Conservation (phyloP, 1,140 invertebrate genomes). For the Euura lappo region DNA sequence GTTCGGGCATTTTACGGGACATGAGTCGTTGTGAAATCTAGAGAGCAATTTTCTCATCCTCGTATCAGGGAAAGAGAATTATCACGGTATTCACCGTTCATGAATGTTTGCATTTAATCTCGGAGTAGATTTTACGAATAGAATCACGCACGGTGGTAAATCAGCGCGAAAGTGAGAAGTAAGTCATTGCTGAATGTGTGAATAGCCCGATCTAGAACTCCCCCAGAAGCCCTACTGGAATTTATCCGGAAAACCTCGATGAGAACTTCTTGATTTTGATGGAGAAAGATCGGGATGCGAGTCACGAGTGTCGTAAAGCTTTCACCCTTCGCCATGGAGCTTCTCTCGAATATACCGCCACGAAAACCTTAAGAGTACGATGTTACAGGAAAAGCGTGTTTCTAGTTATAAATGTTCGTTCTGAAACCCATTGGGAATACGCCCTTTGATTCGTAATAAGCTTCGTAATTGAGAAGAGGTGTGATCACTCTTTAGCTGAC, state of each 20-base stretch:
- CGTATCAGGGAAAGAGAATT: background rate
- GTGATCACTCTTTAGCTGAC: no score
- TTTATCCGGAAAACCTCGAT: background rate
- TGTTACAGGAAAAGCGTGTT: background rate
- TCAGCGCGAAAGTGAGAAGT: background rate
- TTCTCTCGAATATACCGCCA: background rate
- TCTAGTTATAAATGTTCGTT: background rate
- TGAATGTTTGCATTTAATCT: background rate
- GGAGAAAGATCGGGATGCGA: background rate
- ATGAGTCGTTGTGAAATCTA: background rate
- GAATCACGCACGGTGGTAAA: no score
- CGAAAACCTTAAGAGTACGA: background rate
- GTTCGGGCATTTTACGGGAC: background rate
- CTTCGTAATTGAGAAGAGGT: no score
- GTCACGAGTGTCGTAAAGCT: slow-evolving; percentile 6
- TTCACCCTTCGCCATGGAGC: background rate
- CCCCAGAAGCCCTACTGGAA: background rate
- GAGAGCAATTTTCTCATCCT: background rate
- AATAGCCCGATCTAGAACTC: background rate
- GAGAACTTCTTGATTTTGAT: background rate
- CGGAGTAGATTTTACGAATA: background rate
- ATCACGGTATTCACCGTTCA: background rate
- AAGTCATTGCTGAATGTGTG: background rate
- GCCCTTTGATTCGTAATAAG: no score
- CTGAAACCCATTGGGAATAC: no score